phyloP scores from a whole-genome alignment of 1,140 invertebrate species.

The Polypedilum pembai region DNA sequence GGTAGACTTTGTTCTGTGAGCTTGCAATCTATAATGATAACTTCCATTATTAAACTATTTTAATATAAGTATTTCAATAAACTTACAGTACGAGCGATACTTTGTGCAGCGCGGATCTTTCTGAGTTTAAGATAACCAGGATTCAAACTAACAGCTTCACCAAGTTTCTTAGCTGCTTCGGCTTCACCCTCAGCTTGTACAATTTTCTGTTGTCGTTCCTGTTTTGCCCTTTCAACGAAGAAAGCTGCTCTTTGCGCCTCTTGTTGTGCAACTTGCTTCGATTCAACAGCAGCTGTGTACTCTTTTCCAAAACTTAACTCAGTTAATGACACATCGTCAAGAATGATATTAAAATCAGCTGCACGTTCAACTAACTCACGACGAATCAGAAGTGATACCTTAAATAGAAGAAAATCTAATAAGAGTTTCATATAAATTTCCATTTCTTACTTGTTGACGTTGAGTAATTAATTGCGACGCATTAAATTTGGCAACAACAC shows the following conservation, averaged over 20 bases:
- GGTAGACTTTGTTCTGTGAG: slow-evolving; percentile 91
- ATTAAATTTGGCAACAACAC: slow-evolving; percentile 99
- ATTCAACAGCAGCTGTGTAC: slow-evolving; percentile 98
- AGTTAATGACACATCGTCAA: slow-evolving; percentile 99
- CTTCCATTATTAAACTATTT: slow-evolving; percentile 29
- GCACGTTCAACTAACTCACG: slow-evolving; percentile 92
- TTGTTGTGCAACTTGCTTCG: slow-evolving; percentile 99
- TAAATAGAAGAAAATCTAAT: slow-evolving; percentile 23
- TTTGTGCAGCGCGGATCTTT: slow-evolving; percentile 95
- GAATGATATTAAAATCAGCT: slow-evolving; percentile 96
- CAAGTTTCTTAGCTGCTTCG: slow-evolving; percentile 95
- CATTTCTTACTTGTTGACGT: slow-evolving; percentile 73
- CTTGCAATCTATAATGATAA: slow-evolving; percentile 66
- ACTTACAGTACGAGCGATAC: slow-evolving; percentile 90
- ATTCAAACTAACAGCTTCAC: slow-evolving; percentile 87
- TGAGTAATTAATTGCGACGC: slow-evolving; percentile 98
- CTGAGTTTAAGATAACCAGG: slow-evolving; percentile 96
- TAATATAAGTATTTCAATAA: slow-evolving; percentile 29
- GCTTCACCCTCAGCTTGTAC: slow-evolving; percentile 99
- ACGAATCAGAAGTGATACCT: slow-evolving; percentile 85
- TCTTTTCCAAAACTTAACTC: slow-evolving; percentile 98
- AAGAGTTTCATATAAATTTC: neutral
- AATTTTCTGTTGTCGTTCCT: slow-evolving; percentile 98
- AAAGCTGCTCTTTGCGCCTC: slow-evolving; percentile 98
- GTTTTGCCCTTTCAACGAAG: slow-evolving; percentile 93